Percentiles rank a stretch among this genome's conserved stretches.
Conservation (phyloP, 2,888 invertebrate species). For the Watsonalla cultraria region DNA sequence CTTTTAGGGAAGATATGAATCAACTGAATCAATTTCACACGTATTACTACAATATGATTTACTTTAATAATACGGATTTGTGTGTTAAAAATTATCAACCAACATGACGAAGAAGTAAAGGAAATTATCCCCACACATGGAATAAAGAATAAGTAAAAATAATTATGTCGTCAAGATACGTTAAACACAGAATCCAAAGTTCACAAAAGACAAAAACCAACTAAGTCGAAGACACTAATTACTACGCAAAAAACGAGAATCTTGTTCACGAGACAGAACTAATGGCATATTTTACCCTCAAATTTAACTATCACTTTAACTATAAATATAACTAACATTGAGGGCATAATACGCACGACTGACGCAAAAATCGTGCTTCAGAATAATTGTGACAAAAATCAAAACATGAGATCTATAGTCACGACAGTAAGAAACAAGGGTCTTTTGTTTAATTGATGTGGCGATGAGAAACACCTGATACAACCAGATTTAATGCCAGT, state of each 20-base stretch:
- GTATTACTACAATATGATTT: too few relatives aligned
- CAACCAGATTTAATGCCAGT: background rate
- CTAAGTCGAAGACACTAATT: too few relatives aligned
- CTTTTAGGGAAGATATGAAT: too few relatives aligned
- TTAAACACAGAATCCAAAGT: too few relatives aligned
- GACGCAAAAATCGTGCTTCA: constrained; percentile 30
- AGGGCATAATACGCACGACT: constrained; percentile 45
- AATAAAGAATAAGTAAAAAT: too few relatives aligned
- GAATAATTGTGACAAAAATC: constrained; percentile 25
- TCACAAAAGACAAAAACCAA: too few relatives aligned
- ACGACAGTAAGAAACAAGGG: constrained; percentile 20
- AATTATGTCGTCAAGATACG: too few relatives aligned
- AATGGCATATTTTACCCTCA: background rate
- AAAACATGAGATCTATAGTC: constrained; percentile 19
- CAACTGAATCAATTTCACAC: too few relatives aligned
- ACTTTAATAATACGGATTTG: too few relatives aligned
- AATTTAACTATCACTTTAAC: background rate
- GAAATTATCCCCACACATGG: too few relatives aligned
- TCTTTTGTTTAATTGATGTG: background rate
- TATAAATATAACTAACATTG: constrained; percentile 12
- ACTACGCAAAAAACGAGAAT: background rate
- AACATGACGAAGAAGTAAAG: too few relatives aligned
- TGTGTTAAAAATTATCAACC: too few relatives aligned
- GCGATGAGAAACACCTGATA: background rate
- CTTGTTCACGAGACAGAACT: background rate